A percentile compares a stretch with the other conserved stretches of the same genome.
These are phyloP conservation scores for Cheilinus undulatus DNA, from an alignment of 2,113 vertebrate species.

Conservation along the genomic window DNA sequence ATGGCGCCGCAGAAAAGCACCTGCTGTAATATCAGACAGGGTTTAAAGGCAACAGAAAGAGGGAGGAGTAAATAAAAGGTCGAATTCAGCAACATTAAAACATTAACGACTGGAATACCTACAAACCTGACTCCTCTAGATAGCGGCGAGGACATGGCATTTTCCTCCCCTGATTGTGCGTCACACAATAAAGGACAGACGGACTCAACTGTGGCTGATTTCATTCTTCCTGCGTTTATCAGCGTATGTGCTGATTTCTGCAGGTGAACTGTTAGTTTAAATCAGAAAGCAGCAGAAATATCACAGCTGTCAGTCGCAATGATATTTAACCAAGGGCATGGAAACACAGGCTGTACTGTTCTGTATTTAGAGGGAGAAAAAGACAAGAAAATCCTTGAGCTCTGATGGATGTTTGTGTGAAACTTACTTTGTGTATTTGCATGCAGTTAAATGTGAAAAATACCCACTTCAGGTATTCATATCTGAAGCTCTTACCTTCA, in stretches of 20 bases:
- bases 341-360: background rate
- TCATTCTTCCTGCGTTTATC: constrained; percentile 11
- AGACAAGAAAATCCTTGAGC: too few relatives aligned
- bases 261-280: constrained; percentile 21
- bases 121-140: background rate
- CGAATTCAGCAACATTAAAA: background rate
- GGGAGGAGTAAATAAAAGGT: background rate
- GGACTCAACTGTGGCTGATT: constrained; percentile 30
- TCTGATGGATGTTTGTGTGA: background rate
- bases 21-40: constrained; percentile 22
- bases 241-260: background rate
- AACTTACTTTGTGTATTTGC: too few relatives aligned
- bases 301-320: constrained; percentile 17
- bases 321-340: constrained; percentile 1
- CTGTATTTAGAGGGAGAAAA: background rate
- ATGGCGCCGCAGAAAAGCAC: background rate
- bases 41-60: constrained; percentile 1
- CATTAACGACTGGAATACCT: too few relatives aligned
- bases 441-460: too few relatives aligned
- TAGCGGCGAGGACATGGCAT: too few relatives aligned
- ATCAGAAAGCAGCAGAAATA: constrained; percentile 25
- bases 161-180: background rate
- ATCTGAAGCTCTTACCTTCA: background rate
- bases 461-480: background rate
- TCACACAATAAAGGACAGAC: constrained; percentile 2